Conservation (phyloP, 1,140 invertebrate species). For the Eubasilissa regina region DNA sequence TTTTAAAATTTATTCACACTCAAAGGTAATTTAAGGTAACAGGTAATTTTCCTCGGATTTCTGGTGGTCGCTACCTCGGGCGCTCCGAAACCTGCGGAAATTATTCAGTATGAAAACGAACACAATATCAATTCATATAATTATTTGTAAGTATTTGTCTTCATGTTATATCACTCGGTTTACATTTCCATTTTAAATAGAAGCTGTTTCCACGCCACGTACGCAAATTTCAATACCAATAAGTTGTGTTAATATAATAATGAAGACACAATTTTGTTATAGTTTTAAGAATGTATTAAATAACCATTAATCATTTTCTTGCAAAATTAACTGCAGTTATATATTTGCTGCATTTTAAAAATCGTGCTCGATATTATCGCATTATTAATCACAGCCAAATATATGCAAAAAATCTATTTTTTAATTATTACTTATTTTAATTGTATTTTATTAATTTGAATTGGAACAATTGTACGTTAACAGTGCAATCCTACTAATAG, state of each 20-base stretch:
- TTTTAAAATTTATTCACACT: too few species aligned
- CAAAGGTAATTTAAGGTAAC: background rate
- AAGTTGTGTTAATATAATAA: background rate
- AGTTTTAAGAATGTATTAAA: background rate
- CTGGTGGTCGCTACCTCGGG: background rate
- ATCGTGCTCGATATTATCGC: too few species aligned
- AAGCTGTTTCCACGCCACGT: too few species aligned
- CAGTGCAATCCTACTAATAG: too few species aligned
- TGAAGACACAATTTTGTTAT: background rate
- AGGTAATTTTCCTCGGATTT: constrained; percentile 4
- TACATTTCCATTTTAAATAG: background rate
- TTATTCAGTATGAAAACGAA: background rate
- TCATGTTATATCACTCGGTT: background rate
- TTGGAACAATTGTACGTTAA: too few species aligned
- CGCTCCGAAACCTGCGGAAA: background rate
- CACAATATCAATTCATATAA: constrained; percentile 20
- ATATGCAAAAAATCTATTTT: too few species aligned
- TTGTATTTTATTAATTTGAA: too few species aligned
- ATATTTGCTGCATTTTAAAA: too few species aligned
- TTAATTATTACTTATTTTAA: too few species aligned
- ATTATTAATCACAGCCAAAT: too few species aligned
- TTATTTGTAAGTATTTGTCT: background rate
- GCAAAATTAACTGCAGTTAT: background rate
- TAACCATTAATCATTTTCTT: background rate
- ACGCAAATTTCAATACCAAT: background rate